Percentiles rank a stretch among this genome's conserved stretches.
These are phyloP conservation scores for Latrodectus hesperus DNA, from an alignment of 2,888 invertebrate species.

Conservation along the genomic window DNA sequence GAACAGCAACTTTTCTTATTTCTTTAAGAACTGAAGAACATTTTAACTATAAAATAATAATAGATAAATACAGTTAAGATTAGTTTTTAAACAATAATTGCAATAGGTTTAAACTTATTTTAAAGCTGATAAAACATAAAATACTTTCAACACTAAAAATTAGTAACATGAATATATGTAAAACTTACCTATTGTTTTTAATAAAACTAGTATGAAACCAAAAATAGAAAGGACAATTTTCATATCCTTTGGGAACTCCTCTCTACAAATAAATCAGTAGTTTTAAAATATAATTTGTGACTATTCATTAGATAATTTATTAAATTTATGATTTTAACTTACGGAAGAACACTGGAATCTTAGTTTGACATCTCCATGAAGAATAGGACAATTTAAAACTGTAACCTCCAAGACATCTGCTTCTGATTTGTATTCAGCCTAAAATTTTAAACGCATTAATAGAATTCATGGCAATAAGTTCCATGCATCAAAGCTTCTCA, in stretches of 20 bases:
- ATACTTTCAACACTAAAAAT: background rate
- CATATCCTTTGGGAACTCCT: constrained; percentile 76
- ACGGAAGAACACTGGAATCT: constrained; percentile 75
- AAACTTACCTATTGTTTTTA: constrained; percentile 74
- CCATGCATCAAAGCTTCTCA: too few species aligned
- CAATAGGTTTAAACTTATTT: too few species aligned
- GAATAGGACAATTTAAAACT: constrained; percentile 73
- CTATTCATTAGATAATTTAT: background rate
- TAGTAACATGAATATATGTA: background rate
- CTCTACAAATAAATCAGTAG: constrained; percentile 72
- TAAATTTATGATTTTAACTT: constrained; percentile 70
- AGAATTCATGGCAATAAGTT: too few species aligned
- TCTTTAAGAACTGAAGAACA: too few species aligned
- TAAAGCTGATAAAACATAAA: too few species aligned
- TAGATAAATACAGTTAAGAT: too few species aligned
- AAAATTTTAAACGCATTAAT: constrained; percentile 7
- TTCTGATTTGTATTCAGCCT: constrained; percentile 71
- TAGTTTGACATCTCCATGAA: constrained; percentile 76
- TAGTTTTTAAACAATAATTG: too few species aligned
- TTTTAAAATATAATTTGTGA: too few species aligned
- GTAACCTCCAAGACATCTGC: constrained; percentile 72
- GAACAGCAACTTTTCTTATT: too few species aligned
- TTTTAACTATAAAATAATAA: too few species aligned
- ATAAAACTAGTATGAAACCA: constrained; percentile 78
- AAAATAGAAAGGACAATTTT: constrained; percentile 77